Evolutionary conservation across 2,888 invertebrate genomes (phyloP).

Genomic region (Malthinus seriepunctatus): DNA sequence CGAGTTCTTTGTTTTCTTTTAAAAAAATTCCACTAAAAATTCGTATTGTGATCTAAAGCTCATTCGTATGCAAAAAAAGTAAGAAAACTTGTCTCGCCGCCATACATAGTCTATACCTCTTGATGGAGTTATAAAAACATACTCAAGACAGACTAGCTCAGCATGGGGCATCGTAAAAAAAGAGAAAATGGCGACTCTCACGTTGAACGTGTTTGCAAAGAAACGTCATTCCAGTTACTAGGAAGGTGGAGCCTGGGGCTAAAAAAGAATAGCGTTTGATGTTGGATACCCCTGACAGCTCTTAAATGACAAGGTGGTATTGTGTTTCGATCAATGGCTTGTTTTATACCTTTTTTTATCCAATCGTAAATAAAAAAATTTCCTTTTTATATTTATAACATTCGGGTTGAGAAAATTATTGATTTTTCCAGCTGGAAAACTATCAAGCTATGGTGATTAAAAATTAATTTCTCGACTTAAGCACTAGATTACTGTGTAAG

Average conservation of each 20-base stretch:
- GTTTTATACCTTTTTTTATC: no score
- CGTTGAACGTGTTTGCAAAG: slow-evolving; percentile 18
- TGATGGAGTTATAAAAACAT: slow-evolving; percentile 35
- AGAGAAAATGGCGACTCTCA: slow-evolving; percentile 25
- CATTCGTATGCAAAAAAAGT: slow-evolving; percentile 15
- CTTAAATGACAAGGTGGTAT: neutral
- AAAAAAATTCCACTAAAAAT: slow-evolving; percentile 1
- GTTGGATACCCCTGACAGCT: slow-evolving; percentile 10
- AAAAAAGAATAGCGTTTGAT: slow-evolving; percentile 14
- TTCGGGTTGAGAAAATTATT: no score
- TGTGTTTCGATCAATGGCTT: no score
- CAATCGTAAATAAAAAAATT: no score
- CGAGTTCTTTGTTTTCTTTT: neutral
- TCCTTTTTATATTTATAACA: no score
- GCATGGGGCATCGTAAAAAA: slow-evolving; percentile 31
- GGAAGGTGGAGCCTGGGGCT: slow-evolving; percentile 13
- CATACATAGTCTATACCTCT: slow-evolving; percentile 25
- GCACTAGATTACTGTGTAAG: no score
- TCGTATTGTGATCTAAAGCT: neutral
- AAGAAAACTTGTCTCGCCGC: slow-evolving; percentile 18
- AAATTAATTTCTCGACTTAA: no score
- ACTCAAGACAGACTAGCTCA: slow-evolving; percentile 31
- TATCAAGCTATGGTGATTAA: no score
- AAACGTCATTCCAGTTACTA: slow-evolving; percentile 11
- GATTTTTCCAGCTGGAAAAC: no score